These are phyloP conservation scores for Cydia amplana DNA, from an alignment of 1,140 invertebrate species.

Conservation along the genomic window DNA sequence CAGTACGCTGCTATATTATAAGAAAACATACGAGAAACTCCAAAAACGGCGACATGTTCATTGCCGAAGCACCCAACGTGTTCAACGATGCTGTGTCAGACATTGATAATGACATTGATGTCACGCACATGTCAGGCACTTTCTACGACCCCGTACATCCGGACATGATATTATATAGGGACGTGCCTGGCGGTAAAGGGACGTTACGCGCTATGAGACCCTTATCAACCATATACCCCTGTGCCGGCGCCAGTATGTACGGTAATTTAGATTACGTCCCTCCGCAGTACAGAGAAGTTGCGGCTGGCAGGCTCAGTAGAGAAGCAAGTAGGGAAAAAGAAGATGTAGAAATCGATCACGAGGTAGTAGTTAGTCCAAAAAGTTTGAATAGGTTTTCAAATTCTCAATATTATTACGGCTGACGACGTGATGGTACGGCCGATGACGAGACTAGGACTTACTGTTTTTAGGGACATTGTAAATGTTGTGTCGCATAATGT, in stretches of 20 bases:
- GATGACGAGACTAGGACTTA: conserved; percentile 65
- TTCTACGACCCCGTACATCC: conserved; percentile 76
- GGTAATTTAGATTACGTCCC: conserved; percentile 70
- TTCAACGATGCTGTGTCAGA: conserved; percentile 75
- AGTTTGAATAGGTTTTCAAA: conserved; percentile 71
- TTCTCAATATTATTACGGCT: conserved; percentile 75
- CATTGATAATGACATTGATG: conserved; percentile 74
- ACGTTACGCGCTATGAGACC: conserved; percentile 70
- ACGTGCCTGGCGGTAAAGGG: conserved; percentile 58
- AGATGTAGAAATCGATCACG: conserved; percentile 48
- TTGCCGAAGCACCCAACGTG: conserved; percentile 74
- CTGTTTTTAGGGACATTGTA: conserved; percentile 56
- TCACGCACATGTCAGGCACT: conserved; percentile 73
- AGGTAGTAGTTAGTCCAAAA: conserved; percentile 67
- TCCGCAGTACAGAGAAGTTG: conserved; percentile 51
- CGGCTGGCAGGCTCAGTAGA: conserved; percentile 55
- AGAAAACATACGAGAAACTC: conserved; percentile 53
- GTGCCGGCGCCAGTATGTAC: conserved; percentile 72
- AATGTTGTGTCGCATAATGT: not conserved
- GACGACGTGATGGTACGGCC: conserved; percentile 56
- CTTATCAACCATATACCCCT: conserved; percentile 70
- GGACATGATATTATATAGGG: conserved; percentile 74
- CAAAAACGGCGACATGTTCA: conserved; percentile 76
- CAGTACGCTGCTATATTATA: conserved; percentile 57
- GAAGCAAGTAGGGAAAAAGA: conserved; percentile 51